Percentiles rank a stretch among this genome's conserved stretches.
Conservation (phyloP, 1,140 invertebrate species). For the Lamellibrachia luymesi region DNA sequence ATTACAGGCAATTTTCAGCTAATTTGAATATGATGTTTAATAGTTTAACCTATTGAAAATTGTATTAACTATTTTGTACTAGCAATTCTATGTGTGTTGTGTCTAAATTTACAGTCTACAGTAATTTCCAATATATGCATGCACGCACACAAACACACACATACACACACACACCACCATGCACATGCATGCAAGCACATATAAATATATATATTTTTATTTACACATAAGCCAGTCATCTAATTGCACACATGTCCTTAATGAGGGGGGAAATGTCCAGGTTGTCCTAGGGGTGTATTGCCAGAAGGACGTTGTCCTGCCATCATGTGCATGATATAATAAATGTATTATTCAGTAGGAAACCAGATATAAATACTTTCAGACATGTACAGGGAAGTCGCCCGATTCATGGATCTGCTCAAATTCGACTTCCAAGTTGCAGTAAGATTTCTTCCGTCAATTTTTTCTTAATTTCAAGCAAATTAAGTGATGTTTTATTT, state of each 20-base stretch:
- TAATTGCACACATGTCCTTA: too few relatives aligned
- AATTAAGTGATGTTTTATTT: background rate
- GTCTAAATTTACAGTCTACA: background rate
- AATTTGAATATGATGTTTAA: too few relatives aligned
- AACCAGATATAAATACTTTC: conserved; percentile 23
- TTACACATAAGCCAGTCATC: background rate
- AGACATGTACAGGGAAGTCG: conserved; percentile 44
- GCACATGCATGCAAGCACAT: background rate
- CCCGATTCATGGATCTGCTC: conserved; percentile 42
- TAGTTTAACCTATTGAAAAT: background rate
- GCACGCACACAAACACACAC: background rate
- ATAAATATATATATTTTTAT: background rate
- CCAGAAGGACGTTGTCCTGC: too few relatives aligned
- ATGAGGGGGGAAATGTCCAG: too few relatives aligned
- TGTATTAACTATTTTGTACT: background rate
- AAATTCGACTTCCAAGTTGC: conserved; percentile 49
- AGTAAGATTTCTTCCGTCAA: conserved; percentile 34
- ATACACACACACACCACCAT: background rate
- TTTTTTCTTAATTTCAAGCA: background rate
- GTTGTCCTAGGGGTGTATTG: too few relatives aligned
- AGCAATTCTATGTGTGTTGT: background rate
- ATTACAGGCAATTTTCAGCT: too few relatives aligned
- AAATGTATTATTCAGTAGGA: background rate
- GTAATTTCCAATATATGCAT: background rate
- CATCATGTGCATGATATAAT: background rate